Evolutionary conservation across 1,140 invertebrate species (phyloP).

Genomic region (Elymnias hypermnestra): DNA sequence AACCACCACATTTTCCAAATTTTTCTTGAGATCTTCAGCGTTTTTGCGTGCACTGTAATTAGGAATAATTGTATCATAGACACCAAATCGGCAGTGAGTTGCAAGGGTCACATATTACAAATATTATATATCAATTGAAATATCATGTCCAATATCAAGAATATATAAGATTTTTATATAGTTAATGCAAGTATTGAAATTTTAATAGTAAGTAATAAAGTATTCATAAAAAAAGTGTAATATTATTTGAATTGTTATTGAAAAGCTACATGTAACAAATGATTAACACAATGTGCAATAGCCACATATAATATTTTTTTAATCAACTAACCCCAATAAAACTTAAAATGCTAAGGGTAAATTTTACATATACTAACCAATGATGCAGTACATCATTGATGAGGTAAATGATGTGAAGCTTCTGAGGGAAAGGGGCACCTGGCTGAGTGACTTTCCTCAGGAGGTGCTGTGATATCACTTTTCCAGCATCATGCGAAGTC

Average conservation of each 20-base stretch:
- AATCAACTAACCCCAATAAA: background rate
- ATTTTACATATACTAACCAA: slow-evolving; percentile 83
- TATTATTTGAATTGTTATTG: background rate
- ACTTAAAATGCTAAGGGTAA: slow-evolving; percentile 3
- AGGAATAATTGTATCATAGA: slow-evolving; percentile 75
- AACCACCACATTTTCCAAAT: slow-evolving; percentile 94
- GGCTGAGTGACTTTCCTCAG: slow-evolving; percentile 84
- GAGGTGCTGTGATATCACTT: slow-evolving; percentile 90
- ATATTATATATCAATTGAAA: too few species aligned
- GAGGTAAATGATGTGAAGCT: slow-evolving; percentile 97
- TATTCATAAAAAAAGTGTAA: too few species aligned
- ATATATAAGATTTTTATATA: too few species aligned
- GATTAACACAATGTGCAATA: slow-evolving; percentile 16
- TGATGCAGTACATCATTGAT: slow-evolving; percentile 98
- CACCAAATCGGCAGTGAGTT: slow-evolving; percentile 54
- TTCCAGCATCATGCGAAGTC: slow-evolving; percentile 83
- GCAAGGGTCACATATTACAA: slow-evolving; percentile 39
- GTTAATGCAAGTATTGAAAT: too few species aligned
- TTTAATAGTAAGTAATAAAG: too few species aligned
- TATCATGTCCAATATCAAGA: too few species aligned
- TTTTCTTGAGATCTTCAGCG: slow-evolving; percentile 92
- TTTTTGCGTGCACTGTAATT: slow-evolving; percentile 93
- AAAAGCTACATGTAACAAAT: slow-evolving; percentile 4
- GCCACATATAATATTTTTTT: background rate
- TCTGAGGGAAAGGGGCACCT: slow-evolving; percentile 89